Conservation (phyloP, 2,113 vertebrate species). For the Quiscalus mexicanus region DNA sequence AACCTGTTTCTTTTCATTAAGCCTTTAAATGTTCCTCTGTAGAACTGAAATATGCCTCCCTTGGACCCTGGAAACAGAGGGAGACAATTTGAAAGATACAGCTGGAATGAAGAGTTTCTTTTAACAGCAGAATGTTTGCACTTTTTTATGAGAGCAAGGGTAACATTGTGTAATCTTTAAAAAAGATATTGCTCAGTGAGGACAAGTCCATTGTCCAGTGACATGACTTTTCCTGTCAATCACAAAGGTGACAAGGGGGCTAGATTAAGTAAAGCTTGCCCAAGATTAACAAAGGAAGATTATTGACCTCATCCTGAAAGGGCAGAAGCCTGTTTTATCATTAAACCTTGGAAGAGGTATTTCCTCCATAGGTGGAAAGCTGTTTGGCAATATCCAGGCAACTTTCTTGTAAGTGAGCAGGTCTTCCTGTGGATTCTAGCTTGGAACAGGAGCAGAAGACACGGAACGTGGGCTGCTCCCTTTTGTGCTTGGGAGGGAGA, state of each 20-base stretch:
- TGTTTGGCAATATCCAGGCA: not conserved
- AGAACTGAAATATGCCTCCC: not conserved
- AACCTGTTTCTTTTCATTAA: slow-evolving; percentile 18
- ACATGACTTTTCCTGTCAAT: slow-evolving; percentile 68
- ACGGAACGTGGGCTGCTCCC: not conserved
- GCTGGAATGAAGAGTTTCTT: slow-evolving; percentile 15
- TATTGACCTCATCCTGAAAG: slow-evolving; percentile 79
- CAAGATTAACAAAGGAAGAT: slow-evolving; percentile 81
- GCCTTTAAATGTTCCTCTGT: not conserved
- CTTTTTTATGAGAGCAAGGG: slow-evolving; percentile 54
- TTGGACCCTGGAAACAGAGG: not conserved
- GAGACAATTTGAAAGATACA: slow-evolving; percentile 20
- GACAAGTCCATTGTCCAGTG: slow-evolving; percentile 66
- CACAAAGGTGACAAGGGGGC: slow-evolving; percentile 75
- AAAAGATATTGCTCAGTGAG: slow-evolving; percentile 32
- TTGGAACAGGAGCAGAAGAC: not conserved
- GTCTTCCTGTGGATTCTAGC: not conserved
- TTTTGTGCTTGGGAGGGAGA: not conserved
- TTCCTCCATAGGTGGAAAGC: slow-evolving; percentile 42
- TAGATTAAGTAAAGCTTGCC: slow-evolving; percentile 86
- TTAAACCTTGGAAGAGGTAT: slow-evolving; percentile 72
- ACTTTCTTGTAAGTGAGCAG: not conserved
- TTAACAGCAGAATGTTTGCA: slow-evolving; percentile 25
- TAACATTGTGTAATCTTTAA: slow-evolving; percentile 53
- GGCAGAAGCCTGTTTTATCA: slow-evolving; percentile 77